These are phyloP conservation scores for Pachyrhynchus sulphureomaculatus DNA, from an alignment of 1,140 invertebrate genomes.

Conservation along the genomic window DNA sequence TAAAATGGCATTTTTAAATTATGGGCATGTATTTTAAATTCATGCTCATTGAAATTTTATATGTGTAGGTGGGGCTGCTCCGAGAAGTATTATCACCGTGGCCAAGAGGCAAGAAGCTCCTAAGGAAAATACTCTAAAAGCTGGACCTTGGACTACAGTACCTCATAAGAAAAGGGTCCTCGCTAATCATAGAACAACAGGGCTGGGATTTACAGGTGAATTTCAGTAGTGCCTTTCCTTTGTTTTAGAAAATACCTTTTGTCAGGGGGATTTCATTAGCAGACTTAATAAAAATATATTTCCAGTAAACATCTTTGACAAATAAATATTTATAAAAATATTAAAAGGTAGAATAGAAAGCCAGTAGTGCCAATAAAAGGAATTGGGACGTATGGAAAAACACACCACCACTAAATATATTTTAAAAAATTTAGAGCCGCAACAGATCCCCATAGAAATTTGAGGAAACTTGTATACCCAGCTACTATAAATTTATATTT, in stretches of 20 bases:
- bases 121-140: conserved; percentile 63
- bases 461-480: no score
- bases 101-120: conserved; percentile 58
- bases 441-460: no score
- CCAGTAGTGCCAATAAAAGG: background rate
- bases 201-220: conserved; percentile 12
- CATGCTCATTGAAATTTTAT: no score
- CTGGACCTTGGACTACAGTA: conserved; percentile 63
- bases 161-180: conserved; percentile 35
- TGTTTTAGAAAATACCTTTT: background rate
- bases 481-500: no score
- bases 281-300: background rate
- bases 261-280: background rate
- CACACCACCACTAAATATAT: no score
- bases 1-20: no score
- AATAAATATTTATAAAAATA: no score
- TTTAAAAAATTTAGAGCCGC: no score
- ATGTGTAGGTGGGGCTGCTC: conserved; percentile 28
- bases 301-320: no score
- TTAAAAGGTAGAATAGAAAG: no score
- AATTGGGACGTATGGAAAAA: background rate
- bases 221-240: no score
- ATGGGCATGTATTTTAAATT: no score
- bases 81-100: conserved; percentile 57
- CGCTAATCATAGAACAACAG: conserved; percentile 23